Percentiles rank a stretch among this genome's conserved stretches.
Conservation (phyloP, 2,113 vertebrate species). For the Cairina moschata region DNA sequence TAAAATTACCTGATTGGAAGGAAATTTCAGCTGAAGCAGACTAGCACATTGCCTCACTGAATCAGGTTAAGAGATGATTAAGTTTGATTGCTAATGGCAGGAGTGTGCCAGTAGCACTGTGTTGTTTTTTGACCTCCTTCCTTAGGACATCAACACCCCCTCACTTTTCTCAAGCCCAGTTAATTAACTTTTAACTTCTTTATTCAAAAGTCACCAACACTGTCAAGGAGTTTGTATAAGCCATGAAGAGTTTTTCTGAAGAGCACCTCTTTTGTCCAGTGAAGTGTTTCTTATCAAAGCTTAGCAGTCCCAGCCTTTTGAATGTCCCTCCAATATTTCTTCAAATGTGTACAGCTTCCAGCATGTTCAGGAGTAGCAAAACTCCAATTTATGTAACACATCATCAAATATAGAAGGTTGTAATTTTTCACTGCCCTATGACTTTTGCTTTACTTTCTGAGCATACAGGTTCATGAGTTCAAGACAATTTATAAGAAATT, state of each 20-base stretch:
- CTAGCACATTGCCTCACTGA: background rate
- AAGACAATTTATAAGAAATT: background rate
- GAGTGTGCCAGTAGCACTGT: accelerated
- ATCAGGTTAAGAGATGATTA: background rate
- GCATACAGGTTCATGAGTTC: background rate
- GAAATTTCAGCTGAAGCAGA: background rate
- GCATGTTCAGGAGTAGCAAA: background rate
- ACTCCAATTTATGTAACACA: background rate
- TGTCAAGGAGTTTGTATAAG: background rate
- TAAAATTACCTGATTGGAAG: background rate
- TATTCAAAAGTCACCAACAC: background rate
- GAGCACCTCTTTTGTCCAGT: background rate
- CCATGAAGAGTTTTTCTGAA: background rate
- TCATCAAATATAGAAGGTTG: accelerated
- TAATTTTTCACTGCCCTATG: background rate
- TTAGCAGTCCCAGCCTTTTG: background rate
- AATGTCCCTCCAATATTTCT: background rate
- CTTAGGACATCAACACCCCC: background rate
- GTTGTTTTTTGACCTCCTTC: background rate
- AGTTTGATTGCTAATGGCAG: background rate
- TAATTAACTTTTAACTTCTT: background rate
- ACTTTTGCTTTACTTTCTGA: background rate
- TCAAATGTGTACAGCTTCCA: background rate
- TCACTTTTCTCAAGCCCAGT: background rate
- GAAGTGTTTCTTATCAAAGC: background rate